These are phyloP conservation scores for Leucoraja erinaceus DNA, from an alignment of 2,113 vertebrate genomes.

Conservation along the genomic window DNA sequence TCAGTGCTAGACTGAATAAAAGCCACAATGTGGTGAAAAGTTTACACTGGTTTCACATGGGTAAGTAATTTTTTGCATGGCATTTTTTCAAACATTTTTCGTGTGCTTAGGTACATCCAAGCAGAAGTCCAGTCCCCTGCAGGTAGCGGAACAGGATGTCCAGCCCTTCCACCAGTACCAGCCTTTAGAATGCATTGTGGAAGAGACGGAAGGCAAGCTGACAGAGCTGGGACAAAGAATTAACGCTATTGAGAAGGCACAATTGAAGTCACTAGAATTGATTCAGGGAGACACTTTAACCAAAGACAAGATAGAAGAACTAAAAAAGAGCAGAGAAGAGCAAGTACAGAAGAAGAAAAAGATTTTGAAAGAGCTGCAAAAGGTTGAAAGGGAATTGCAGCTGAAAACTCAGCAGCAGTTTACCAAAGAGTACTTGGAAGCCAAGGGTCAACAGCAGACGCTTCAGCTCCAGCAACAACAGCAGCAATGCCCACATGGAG, in stretches of 20 bases:
- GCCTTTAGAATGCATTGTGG: conserved; percentile 97
- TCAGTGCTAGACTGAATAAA: conserved; percentile 39
- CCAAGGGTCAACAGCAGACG: conserved; percentile 77
- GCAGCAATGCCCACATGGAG: conserved; percentile 73
- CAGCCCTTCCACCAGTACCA: conserved; percentile 95
- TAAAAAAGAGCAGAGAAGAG: conserved; percentile 98
- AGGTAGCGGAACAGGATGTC: conserved; percentile 82
- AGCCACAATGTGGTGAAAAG: conserved; percentile 38
- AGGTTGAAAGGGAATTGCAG: conserved; percentile 97
- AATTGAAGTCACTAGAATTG: conserved; percentile 94
- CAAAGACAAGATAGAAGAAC: conserved; percentile 99
- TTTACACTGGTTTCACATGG: conserved; percentile 44
- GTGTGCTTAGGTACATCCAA: conserved; percentile 79
- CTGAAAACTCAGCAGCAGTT: conserved; percentile 99
- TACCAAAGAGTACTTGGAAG: conserved; percentile 99
- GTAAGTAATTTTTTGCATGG: conserved; percentile 60
- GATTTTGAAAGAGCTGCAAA: conserved; percentile 98
- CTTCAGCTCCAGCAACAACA: conserved; percentile 60
- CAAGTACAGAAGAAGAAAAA: conserved; percentile 99
- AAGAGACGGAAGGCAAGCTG: conserved; percentile 97
- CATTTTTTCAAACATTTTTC: conserved; percentile 73
- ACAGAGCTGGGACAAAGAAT: conserved; percentile 98
- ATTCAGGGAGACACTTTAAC: conserved; percentile 99
- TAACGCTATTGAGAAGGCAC: conserved; percentile 98
- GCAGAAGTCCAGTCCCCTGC: conserved; percentile 87